Percentiles rank a stretch among this genome's conserved stretches.
phyloP scores from a whole-genome alignment of 2,888 invertebrate species.

The Daptonema setosum region DNA sequence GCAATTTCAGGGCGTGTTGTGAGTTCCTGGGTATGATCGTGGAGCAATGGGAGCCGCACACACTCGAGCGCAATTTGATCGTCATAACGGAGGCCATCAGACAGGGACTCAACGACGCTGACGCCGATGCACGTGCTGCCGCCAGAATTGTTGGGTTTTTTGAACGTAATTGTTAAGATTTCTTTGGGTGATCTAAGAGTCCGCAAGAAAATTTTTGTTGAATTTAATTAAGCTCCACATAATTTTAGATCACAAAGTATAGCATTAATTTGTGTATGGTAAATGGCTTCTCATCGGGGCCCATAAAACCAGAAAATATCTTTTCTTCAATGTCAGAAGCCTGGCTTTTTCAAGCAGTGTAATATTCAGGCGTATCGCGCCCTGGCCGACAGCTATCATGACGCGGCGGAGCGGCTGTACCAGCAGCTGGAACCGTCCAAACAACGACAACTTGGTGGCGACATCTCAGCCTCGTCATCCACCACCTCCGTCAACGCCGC shows the following conservation, averaged over 20 bases:
- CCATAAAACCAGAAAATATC: background rate
- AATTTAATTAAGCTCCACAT: too few species aligned
- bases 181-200: background rate
- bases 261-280: background rate
- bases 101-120: conserved; percentile 68
- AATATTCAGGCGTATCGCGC: conserved; percentile 70
- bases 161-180: too few species aligned
- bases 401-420: conserved; percentile 61
- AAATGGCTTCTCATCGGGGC: background rate
- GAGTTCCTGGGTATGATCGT: conserved; percentile 63
- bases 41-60: conserved; percentile 61
- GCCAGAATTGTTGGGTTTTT: conserved; percentile 42
- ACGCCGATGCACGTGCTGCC: conserved; percentile 59
- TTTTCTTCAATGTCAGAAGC: background rate
- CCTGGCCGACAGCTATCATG: conserved; percentile 69
- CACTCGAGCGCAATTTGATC: conserved; percentile 56
- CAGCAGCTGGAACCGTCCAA: conserved; percentile 56
- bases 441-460: conserved; percentile 44
- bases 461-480: conserved; percentile 32
- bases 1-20: conserved; percentile 35
- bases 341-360: too few species aligned
- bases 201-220: background rate
- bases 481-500: background rate
- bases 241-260: too few species aligned
- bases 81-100: conserved; percentile 56